phyloP scores from a whole-genome alignment of 2,888 invertebrate genomes.

The Aleiodes testaceus region DNA sequence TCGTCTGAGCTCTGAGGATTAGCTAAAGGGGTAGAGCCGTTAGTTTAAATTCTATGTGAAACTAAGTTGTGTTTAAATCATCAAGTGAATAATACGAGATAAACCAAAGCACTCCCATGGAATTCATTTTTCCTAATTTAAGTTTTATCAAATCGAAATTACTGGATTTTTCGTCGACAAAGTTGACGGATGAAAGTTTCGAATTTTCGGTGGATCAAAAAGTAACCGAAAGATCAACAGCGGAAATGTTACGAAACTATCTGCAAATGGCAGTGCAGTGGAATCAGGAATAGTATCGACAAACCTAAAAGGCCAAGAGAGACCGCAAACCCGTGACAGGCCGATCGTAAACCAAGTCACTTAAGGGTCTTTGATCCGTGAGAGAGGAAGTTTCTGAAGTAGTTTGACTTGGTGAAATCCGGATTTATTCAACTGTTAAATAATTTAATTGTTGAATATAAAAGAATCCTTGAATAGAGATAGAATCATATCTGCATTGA shows the following conservation, averaged over 20 bases:
- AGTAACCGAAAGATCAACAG: conserved; percentile 3
- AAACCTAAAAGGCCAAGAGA: conserved; percentile 14
- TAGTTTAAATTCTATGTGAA: conserved; percentile 25
- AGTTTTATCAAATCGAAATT: background rate
- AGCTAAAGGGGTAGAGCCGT: conserved; percentile 5
- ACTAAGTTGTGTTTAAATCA: conserved; percentile 21
- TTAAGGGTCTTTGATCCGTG: conserved; percentile 27
- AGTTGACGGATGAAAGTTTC: background rate
- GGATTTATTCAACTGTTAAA: background rate
- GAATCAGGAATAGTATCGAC: conserved; percentile 14
- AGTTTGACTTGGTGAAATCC: conserved; percentile 11
- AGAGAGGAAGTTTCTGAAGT: conserved; percentile 18
- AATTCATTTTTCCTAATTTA: background rate
- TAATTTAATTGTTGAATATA: background rate
- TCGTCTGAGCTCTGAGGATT: conserved; percentile 21
- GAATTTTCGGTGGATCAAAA: background rate
- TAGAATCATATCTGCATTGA: background rate
- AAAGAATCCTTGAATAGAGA: background rate
- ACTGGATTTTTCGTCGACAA: background rate
- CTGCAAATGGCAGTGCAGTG: conserved; percentile 18
- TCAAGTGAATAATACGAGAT: conserved; percentile 11
- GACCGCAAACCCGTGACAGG: conserved; percentile 23
- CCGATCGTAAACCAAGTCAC: conserved; percentile 24
- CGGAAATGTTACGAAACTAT: conserved; percentile 14
- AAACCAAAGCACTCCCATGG: background rate